phyloP scores from a whole-genome alignment of 1,140 invertebrate genomes.

The Leguminivora glycinivorella region DNA sequence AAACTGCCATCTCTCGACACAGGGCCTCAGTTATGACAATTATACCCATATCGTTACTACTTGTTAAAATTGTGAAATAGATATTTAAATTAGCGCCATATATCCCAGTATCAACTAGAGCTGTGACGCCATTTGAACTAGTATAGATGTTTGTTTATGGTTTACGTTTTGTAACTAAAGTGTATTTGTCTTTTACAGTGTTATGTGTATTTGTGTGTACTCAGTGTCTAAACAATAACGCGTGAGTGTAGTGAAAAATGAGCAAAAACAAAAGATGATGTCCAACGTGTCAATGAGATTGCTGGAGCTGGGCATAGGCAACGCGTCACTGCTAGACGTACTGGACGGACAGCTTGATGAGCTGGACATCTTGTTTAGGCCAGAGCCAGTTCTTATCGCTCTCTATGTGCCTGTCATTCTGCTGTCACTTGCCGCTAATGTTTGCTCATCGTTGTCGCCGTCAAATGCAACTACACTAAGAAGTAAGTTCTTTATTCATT shows the following conservation, averaged over 20 bases:
- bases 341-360: slow-evolving; percentile 32
- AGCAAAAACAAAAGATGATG: background rate
- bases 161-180: too few species aligned
- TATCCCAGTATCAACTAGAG: too few species aligned
- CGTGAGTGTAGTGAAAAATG: background rate
- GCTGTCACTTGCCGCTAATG: slow-evolving; percentile 80
- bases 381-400: slow-evolving; percentile 76
- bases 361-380: slow-evolving; percentile 63
- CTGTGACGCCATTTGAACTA: too few species aligned
- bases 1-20: too few species aligned
- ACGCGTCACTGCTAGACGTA: slow-evolving; percentile 1
- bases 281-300: background rate
- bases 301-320: background rate
- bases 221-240: background rate
- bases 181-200: too few species aligned
- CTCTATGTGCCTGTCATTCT: slow-evolving; percentile 81
- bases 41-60: too few species aligned
- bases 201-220: too few species aligned
- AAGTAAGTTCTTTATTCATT: slow-evolving; percentile 80
- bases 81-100: too few species aligned
- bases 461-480: slow-evolving; percentile 82
- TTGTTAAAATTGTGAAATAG: too few species aligned
- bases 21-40: too few species aligned
- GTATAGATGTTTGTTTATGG: too few species aligned
- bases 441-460: slow-evolving; percentile 82